Evolutionary conservation across 1,140 invertebrate species (phyloP).

Genomic region (Grapholita molesta): DNA sequence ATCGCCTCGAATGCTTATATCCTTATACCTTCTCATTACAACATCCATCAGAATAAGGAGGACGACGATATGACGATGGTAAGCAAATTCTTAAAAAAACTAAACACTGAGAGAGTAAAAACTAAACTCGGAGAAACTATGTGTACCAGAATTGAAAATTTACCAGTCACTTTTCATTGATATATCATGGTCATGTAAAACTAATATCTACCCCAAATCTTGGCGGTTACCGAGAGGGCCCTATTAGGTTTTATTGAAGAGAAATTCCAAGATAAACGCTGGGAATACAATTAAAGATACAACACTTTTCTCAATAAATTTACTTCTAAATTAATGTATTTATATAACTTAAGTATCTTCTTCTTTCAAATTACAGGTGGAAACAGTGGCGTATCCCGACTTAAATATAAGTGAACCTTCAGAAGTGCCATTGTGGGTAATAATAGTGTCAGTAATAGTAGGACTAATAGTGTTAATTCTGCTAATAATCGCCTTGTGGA

Average conservation of each 20-base stretch:
- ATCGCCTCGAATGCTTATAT: slow-evolving; percentile 89
- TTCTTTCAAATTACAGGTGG: slow-evolving; percentile 81
- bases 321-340: background rate
- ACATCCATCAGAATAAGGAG: slow-evolving; percentile 85
- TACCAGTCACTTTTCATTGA: too few species aligned
- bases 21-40: slow-evolving; percentile 82
- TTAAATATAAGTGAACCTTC: slow-evolving; percentile 83
- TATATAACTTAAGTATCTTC: background rate
- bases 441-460: slow-evolving; percentile 87
- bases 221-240: too few species aligned
- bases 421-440: slow-evolving; percentile 89
- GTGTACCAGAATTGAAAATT: too few species aligned
- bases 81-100: slow-evolving; percentile 41
- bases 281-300: too few species aligned
- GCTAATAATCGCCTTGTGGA: slow-evolving; percentile 88
- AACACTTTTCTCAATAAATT: background rate
- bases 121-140: too few species aligned
- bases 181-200: too few species aligned
- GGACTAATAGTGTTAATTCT: slow-evolving; percentile 89
- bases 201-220: too few species aligned
- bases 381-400: slow-evolving; percentile 90
- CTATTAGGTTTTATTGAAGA: too few species aligned
- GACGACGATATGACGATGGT: slow-evolving; percentile 82
- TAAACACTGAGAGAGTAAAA: too few species aligned
- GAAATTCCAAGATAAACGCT: too few species aligned